Evolutionary conservation across 1,140 invertebrate genomes (phyloP), one percentile per base, ranked within the genome.

Genomic region (Periplaneta americana): DNA sequence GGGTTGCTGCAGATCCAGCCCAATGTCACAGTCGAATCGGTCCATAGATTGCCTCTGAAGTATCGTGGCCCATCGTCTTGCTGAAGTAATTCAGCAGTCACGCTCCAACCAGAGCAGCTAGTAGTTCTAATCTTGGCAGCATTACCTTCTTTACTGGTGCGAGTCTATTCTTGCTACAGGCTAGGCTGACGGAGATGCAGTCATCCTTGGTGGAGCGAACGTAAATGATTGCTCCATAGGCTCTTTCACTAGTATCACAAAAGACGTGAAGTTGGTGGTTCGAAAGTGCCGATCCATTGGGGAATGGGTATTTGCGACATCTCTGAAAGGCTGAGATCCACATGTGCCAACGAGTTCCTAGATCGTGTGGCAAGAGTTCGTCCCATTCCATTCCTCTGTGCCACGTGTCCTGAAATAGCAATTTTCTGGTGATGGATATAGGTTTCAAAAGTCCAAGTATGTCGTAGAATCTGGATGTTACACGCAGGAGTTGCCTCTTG

Each of bases 371-470:
- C 34, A 78, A 37, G 10, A 34, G 15, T 28, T 22, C 34, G 36
- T 78, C 36, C 76, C 76, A 78, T 33, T 28, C 32, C 35, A 78
- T 11, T 35, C 76, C 76, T 36, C 76, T 78, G 36, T 34, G 35
- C 76, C 76, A 78, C 28, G 76, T 78, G 9, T 78, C 76, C 36
- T 34, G 76, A 28, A 78, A 78, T 28, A 78, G 76, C 17, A 78
- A 13, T 78, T 78, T 78, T 78, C 34, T 28, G 10, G 32, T 78
- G 5, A 78, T 78, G n/a, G 76, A 78, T 78, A 33, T 33, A 13
- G 76, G 76, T 37, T 18, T 32, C 11, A 78, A 11, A 4, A 78
- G 17, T 17, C 32, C 34, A 36, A 78, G 76, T 28, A 34, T 11
- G 22, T 78, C 76, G 28, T 36, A 78, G 76, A 78, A 78, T 28